Base-by-base conservation (phyloP, 1,140 invertebrate genomes). In the Panagrolaimus sp. region DNA sequence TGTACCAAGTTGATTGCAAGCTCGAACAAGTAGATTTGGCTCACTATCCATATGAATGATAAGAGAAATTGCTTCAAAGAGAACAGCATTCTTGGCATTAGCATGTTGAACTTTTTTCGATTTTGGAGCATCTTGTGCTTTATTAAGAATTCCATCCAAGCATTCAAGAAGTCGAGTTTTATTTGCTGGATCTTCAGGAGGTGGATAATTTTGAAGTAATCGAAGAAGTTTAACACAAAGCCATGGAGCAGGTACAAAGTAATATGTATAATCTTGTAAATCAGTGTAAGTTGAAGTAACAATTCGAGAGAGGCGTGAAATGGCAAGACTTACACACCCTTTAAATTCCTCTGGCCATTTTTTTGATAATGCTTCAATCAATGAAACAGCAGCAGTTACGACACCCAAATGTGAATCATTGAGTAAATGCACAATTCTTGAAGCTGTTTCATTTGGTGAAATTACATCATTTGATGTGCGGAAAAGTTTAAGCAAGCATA, bases 21-120 rank as follows among this genome's bases (percentile, higher is more conserved):
- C 96, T 71, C 96, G 88, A 17, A 99, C 96, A 78, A 99, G 86
- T 65, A 98, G 87, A 86, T 94, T 95, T 26, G 95, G 92, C 85
- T 98, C 96, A 86, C 92, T 89, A 77, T 99, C 96, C 86, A 97
- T 96, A 83, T 99, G 96, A 80, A 99, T 99, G 78, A 99, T 99
- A 70, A 99, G 88, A 86, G 94, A 96, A 82, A 99, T 82, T 21
- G 96, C 96, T 87, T 99, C 96, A 87, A 99, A 99, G 1, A 99
- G 87, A 17, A 99, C 95, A 52, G 96, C 95, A 87, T 99, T 99
- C 85, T 98, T 98, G 45, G 96, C 96, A 88, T 99, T 99, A 32
- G 95, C 97, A 86, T 99, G 96, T 87, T 99, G 96, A 62, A 98
- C 94, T 86, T 99, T 99, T 86, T 99, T 99, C 28, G 96, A 98